These are phyloP conservation scores for Ophion ellenae DNA, from an alignment of 2,888 invertebrate genomes.

Conservation along the genomic window DNA sequence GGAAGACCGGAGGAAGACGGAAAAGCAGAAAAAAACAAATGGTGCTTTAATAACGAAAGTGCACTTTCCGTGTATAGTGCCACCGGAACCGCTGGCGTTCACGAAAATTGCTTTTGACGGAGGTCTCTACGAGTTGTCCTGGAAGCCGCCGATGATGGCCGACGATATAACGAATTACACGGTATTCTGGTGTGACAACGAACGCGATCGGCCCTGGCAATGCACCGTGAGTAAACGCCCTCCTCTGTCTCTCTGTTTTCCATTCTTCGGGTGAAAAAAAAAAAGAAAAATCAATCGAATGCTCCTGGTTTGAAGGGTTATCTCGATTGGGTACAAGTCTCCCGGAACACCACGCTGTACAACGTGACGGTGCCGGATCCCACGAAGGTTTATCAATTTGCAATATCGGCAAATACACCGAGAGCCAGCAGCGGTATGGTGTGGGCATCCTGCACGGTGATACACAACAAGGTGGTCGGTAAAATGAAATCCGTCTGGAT, in stretches of 20 bases:
- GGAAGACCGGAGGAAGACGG: too few species aligned
- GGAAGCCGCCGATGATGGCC: constrained; percentile 87
- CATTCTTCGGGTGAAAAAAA: not conserved
- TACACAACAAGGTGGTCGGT: constrained; percentile 84
- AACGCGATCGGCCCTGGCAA: constrained; percentile 85
- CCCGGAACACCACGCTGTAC: constrained; percentile 84
- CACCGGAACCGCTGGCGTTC: constrained; percentile 86
- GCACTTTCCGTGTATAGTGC: constrained; percentile 75
- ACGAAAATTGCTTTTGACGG: constrained; percentile 90
- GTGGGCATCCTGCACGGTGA: constrained; percentile 92
- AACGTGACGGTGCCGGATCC: constrained; percentile 87
- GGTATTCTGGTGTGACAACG: constrained; percentile 91
- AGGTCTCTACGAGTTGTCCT: constrained; percentile 90
- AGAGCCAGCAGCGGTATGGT: constrained; percentile 92
- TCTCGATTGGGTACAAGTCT: constrained; percentile 86
- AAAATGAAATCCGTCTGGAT: constrained; percentile 87
- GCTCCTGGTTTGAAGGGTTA: constrained; percentile 84
- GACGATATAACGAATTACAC: constrained; percentile 89
- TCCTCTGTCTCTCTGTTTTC: constrained; percentile 63
- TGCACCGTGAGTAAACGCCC: constrained; percentile 83
- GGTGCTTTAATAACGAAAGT: not conserved
- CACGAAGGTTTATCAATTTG: constrained; percentile 89
- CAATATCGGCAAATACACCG: constrained; percentile 91
- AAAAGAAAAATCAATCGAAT: constrained; percentile 19
- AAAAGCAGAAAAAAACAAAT: not conserved